These are phyloP conservation scores for Volucella inflata DNA, from an alignment of 2,888 invertebrate species.

Conservation along the genomic window DNA sequence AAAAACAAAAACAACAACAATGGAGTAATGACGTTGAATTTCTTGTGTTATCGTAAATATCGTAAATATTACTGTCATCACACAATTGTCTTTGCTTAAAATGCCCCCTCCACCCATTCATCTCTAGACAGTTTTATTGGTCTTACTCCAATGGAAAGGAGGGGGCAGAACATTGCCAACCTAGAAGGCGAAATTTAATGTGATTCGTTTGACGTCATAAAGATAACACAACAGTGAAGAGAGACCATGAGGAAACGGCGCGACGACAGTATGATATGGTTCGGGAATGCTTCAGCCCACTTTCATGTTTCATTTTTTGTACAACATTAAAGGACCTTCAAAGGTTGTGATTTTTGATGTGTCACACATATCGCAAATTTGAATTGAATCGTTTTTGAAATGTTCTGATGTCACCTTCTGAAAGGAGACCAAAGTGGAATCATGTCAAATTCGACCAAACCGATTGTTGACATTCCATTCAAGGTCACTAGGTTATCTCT, in stretches of 20 bases:
- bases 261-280: slow-evolving; percentile 37
- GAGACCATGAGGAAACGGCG: slow-evolving; percentile 29
- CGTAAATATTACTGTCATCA: slow-evolving; percentile 64
- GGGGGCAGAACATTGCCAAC: slow-evolving; percentile 42
- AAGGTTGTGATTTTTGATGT: too few relatives aligned
- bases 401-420: too few relatives aligned
- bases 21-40: slow-evolving; percentile 68
- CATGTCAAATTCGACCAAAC: too few relatives aligned
- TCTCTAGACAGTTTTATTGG: slow-evolving; percentile 2
- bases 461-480: too few relatives aligned
- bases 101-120: not conserved
- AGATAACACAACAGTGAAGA: slow-evolving; percentile 58
- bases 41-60: slow-evolving; percentile 64
- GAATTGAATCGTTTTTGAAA: too few relatives aligned
- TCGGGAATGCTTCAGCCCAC: too few relatives aligned
- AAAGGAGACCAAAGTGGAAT: too few relatives aligned
- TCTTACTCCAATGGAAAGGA: not conserved
- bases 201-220: slow-evolving; percentile 71
- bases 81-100: slow-evolving; percentile 48
- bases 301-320: too few relatives aligned
- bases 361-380: too few relatives aligned
- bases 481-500: too few relatives aligned
- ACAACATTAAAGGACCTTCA: too few relatives aligned
- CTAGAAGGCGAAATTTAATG: slow-evolving; percentile 73
- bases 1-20: slow-evolving; percentile 55